These are phyloP conservation scores for Gallinago jamesoni DNA, from an alignment of 2,113 vertebrate genomes.

Conservation along the genomic window DNA sequence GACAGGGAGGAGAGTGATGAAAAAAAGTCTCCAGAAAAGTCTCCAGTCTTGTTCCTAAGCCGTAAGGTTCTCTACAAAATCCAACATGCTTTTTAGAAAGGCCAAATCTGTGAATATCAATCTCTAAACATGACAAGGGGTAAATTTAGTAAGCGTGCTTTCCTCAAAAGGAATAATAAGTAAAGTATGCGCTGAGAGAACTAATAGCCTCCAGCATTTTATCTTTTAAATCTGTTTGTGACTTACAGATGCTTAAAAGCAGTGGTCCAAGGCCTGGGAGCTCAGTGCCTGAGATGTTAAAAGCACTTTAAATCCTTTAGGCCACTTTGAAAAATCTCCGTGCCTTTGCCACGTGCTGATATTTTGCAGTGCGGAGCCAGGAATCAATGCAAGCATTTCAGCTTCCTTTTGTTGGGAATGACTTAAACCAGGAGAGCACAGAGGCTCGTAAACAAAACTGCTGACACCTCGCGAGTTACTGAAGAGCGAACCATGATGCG, in stretches of 20 bases:
- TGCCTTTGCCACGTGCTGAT: not conserved
- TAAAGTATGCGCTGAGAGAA: not conserved
- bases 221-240: slow-evolving; percentile 42
- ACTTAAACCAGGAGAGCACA: not conserved
- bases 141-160: not conserved
- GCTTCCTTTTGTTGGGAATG: slow-evolving; percentile 44
- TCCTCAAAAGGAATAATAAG: not conserved
- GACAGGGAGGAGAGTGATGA: not conserved
- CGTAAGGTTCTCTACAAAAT: not conserved
- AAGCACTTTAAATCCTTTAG: slow-evolving; percentile 55
- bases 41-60: not conserved
- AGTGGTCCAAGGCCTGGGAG: slow-evolving; percentile 23
- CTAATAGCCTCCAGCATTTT: not conserved
- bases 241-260: slow-evolving; percentile 12
- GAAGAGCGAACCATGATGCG: not conserved
- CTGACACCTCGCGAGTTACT: not conserved
- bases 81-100: not conserved
- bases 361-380: not conserved
- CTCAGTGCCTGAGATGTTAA: slow-evolving; percentile 2
- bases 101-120: not conserved
- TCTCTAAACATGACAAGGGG: not conserved
- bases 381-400: slow-evolving; percentile 51
- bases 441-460: slow-evolving; percentile 42
- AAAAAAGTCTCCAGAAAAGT: not conserved
- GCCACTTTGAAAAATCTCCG: slow-evolving; percentile 51